Evolutionary conservation across 2,113 vertebrate species (phyloP).

Genomic region (Ptychochromis oligacanthus): DNA sequence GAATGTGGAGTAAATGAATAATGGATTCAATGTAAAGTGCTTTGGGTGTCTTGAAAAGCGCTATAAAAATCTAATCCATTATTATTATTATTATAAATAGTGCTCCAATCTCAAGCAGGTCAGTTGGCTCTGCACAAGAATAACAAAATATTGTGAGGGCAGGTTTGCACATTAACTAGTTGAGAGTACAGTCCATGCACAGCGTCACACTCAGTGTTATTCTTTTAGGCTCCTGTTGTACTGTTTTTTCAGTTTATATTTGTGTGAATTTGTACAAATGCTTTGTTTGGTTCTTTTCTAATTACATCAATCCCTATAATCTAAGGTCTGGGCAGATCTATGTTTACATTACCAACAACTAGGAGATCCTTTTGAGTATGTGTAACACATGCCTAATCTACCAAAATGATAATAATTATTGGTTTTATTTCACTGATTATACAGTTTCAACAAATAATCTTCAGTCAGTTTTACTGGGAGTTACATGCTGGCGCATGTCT

Average conservation of each 20-base stretch:
- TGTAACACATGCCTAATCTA: background rate
- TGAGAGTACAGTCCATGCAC: slow-evolving; percentile 1
- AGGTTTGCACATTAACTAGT: slow-evolving; percentile 31
- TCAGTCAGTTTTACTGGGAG: background rate
- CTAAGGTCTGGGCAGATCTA: background rate
- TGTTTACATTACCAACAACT: background rate
- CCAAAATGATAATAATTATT: background rate
- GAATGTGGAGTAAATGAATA: too few relatives aligned
- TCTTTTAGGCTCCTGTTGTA: background rate
- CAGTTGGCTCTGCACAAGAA: slow-evolving; percentile 48
- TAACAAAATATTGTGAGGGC: slow-evolving; percentile 47
- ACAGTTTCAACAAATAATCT: background rate
- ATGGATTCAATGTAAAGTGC: too few relatives aligned
- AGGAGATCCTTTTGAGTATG: slow-evolving; percentile 13
- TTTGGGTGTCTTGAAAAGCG: too few relatives aligned
- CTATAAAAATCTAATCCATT: too few relatives aligned
- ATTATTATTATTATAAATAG: too few relatives aligned
- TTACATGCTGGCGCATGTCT: background rate
- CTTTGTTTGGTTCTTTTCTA: background rate
- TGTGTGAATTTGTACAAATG: background rate
- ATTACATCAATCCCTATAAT: background rate
- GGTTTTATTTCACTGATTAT: background rate
- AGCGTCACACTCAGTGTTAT: background rate
- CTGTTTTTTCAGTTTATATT: background rate
- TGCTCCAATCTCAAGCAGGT: slow-evolving; percentile 47